phyloP scores from a whole-genome alignment of 2,888 invertebrate genomes.

The Alcis repandata region DNA sequence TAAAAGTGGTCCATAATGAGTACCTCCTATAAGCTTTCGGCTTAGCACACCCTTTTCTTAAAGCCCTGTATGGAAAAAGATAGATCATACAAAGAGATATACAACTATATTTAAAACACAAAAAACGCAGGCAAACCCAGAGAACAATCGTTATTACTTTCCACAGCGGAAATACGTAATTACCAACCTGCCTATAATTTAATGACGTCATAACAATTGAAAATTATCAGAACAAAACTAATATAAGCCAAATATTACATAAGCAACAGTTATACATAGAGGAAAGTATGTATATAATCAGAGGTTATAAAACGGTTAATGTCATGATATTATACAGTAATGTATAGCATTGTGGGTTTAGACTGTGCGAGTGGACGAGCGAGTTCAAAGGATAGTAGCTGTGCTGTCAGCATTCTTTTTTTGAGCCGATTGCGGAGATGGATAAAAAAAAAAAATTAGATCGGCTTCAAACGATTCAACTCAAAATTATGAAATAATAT shows the following conservation, averaged over 20 bases:
- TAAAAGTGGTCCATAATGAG: too few relatives aligned
- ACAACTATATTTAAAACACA: too few relatives aligned
- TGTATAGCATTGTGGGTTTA: conserved; percentile 3
- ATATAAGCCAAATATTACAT: conserved; percentile 21
- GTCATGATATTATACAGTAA: conserved; percentile 25
- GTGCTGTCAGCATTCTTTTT: neutral
- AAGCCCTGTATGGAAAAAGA: too few relatives aligned
- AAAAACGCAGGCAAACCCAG: too few relatives aligned
- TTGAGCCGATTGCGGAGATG: too few relatives aligned
- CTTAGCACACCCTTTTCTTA: too few relatives aligned
- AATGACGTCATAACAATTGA: conserved; percentile 7
- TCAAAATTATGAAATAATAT: too few relatives aligned
- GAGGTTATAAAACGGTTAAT: conserved; percentile 17
- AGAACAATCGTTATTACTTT: too few relatives aligned
- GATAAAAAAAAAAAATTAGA: too few relatives aligned
- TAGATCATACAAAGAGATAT: too few relatives aligned
- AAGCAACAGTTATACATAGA: conserved; percentile 6
- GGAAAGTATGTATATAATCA: conserved; percentile 20
- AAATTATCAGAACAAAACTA: conserved; percentile 19
- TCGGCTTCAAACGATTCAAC: too few relatives aligned
- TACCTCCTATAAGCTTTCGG: too few relatives aligned
- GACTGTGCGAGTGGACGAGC: conserved; percentile 5
- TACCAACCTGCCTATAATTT: neutral
- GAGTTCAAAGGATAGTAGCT: conserved; percentile 7
- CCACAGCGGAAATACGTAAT: conserved; percentile 1